phyloP scores from a whole-genome alignment of 2,113 vertebrate genomes.

The Tragelaphus strepsiceros region DNA sequence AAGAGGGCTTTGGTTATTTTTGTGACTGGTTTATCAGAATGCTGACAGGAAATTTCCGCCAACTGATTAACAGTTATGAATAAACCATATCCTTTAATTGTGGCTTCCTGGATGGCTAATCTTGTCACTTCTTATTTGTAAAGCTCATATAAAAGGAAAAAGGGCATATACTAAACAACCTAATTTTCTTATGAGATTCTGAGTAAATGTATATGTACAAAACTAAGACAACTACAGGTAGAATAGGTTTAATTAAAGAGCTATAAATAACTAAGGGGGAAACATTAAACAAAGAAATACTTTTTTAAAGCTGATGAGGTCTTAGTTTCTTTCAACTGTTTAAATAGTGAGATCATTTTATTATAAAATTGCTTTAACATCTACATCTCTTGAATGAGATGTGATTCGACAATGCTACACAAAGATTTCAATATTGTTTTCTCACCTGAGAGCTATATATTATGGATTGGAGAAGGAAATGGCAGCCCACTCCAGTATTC shows the following conservation, averaged over 20 bases:
- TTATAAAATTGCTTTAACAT: not conserved
- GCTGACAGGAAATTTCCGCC: not conserved
- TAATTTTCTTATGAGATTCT: not conserved
- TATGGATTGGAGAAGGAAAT: not conserved
- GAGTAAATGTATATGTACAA: not conserved
- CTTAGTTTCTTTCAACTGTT: not conserved
- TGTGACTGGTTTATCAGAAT: not conserved
- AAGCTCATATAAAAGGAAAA: not conserved
- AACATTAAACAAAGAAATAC: not conserved
- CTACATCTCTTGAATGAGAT: not conserved
- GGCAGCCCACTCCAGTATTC: not conserved
- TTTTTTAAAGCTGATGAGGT: not conserved
- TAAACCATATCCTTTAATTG: not conserved
- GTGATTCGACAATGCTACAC: not conserved
- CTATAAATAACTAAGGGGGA: not conserved
- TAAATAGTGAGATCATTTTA: not conserved
- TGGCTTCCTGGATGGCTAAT: not conserved
- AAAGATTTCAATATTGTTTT: not conserved
- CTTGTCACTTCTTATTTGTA: not conserved
- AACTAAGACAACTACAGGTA: not conserved
- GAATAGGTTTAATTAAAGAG: not conserved
- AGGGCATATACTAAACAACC: not conserved
- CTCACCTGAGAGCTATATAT: not conserved
- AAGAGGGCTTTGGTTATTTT: not conserved
- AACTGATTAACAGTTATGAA: conserved; percentile 19